Evolutionary conservation across 2,888 invertebrate species (phyloP).

Genomic region (Hyposoter didymator): DNA sequence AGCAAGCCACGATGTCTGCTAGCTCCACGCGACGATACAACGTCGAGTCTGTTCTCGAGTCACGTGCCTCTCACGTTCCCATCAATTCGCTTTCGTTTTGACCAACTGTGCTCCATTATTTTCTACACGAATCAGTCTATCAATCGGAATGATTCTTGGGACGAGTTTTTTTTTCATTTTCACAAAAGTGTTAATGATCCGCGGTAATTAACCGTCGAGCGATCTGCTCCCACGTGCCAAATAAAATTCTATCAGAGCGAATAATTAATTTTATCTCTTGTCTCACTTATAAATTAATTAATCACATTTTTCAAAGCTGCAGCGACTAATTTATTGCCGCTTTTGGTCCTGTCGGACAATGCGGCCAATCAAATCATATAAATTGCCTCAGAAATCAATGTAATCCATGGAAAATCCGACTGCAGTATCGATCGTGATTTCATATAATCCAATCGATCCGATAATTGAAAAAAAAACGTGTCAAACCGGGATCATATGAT

Average conservation of each 20-base stretch:
- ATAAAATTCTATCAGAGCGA: background rate
- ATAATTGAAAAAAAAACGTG: background rate
- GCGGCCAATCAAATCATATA: background rate
- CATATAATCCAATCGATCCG: background rate
- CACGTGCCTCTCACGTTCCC: slow-evolving; percentile 48
- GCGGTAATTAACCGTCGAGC: background rate
- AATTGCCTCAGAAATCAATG: background rate
- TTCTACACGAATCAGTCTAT: background rate
- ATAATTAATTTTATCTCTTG: background rate
- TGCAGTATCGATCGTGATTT: background rate
- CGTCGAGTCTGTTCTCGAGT: slow-evolving; percentile 47
- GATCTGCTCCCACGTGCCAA: background rate
- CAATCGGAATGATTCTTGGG: background rate
- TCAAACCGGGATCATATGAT: background rate
- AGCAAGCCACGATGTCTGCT: slow-evolving; percentile 11
- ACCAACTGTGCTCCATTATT: slow-evolving; percentile 5
- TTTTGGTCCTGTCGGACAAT: background rate
- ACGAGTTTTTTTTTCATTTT: background rate
- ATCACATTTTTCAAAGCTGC: background rate
- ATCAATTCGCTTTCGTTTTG: slow-evolving; percentile 18
- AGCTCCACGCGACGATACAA: slow-evolving; percentile 46
- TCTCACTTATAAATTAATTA: background rate
- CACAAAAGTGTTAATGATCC: background rate
- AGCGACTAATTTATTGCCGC: background rate
- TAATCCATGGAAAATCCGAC: background rate